Conservation (phyloP, 2,113 vertebrate genomes). For the Oryzias woworae region DNA sequence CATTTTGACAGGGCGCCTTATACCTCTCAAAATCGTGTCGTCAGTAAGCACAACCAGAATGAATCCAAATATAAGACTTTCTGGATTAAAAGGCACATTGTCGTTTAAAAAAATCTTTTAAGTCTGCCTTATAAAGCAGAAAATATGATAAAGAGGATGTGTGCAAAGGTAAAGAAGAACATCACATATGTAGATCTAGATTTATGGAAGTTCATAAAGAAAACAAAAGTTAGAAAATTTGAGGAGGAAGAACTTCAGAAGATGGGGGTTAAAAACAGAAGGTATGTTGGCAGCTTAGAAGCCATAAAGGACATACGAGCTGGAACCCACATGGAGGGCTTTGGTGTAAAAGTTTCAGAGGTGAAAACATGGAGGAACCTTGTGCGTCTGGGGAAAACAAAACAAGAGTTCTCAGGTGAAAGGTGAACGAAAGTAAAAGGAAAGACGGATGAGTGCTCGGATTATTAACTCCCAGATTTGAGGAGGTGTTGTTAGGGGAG, state of each 20-base stretch:
- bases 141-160: neutral
- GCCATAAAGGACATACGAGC: too few species aligned
- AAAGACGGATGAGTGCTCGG: neutral
- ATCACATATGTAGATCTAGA: neutral
- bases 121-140: neutral
- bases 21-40: too few species aligned
- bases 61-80: too few species aligned
- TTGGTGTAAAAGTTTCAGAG: too few species aligned
- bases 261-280: too few species aligned
- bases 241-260: neutral
- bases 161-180: neutral
- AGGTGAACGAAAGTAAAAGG: neutral
- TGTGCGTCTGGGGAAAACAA: neutral
- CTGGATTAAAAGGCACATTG: too few species aligned
- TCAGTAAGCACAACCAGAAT: too few species aligned
- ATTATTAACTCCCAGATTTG: slow-evolving; percentile 22
- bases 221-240: neutral
- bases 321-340: too few species aligned
- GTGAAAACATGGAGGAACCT: too few species aligned
- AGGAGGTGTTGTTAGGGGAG: slow-evolving; percentile 6
- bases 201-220: neutral
- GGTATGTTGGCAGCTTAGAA: too few species aligned
- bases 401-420: neutral
- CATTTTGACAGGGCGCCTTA: too few species aligned
- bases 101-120: too few species aligned